These are phyloP conservation scores for Caenorhabditis sinica DNA, from an alignment of 2,888 invertebrate genomes.

Conservation along the genomic window DNA sequence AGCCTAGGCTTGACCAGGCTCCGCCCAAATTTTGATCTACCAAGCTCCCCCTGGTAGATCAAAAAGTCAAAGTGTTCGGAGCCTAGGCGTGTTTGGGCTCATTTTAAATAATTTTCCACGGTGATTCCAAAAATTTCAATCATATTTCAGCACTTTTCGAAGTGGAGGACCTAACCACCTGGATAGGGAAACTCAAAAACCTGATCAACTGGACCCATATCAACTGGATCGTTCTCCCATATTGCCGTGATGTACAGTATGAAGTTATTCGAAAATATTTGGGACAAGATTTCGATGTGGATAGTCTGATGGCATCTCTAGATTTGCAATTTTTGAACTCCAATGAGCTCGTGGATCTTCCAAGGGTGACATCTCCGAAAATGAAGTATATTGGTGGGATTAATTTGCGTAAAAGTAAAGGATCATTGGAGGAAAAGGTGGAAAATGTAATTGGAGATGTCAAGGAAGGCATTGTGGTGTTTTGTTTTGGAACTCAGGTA, in stretches of 20 bases:
- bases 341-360: constrained; percentile 75
- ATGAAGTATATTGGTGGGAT: constrained; percentile 78
- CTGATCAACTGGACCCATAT: constrained; percentile 54
- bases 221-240: constrained; percentile 48
- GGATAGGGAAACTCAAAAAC: constrained; percentile 45
- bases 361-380: constrained; percentile 70
- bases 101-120: too few species aligned
- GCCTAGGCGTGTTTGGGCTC: neutral
- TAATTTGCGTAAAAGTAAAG: constrained; percentile 49
- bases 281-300: constrained; percentile 3
- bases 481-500: constrained; percentile 76
- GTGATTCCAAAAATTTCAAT: neutral
- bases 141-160: constrained; percentile 50
- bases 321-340: constrained; percentile 74
- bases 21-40: too few species aligned
- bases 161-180: constrained; percentile 39
- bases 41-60: too few species aligned
- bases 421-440: constrained; percentile 36
- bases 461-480: constrained; percentile 69
- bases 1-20: too few species aligned
- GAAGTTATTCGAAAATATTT: constrained; percentile 36
- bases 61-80: too few species aligned
- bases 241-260: constrained; percentile 8
- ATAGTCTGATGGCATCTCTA: constrained; percentile 4
- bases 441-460: constrained; percentile 45